Base-by-base conservation (phyloP, 2,113 vertebrate genomes). In the Etheostoma spectabile region DNA sequence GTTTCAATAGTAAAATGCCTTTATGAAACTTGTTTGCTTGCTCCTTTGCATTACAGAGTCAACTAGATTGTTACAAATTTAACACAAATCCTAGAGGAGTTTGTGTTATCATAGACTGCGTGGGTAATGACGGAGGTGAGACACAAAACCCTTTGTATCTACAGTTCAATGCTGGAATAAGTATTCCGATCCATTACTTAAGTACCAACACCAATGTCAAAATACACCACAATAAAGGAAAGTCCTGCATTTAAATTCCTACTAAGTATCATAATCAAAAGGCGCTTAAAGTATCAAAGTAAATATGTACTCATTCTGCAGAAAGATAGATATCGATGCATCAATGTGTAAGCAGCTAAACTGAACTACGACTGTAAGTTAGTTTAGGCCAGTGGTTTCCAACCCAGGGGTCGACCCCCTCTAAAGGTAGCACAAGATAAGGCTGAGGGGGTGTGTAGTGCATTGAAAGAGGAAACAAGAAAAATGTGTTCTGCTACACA, bases 41-140 rank as follows among this genome's bases (percentile, higher is more conserved):
- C 46, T 64, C 49, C 18, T 77, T 80, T 77, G 18, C 56, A 55
- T 77, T 84, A 18, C 82, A 96, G 93, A 62, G 21, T 7, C 27
- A 38, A 8, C 74, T 93, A 55, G 94, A 97, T n/a, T 85, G 55
- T 21, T 99, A 99, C 85, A 95, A 83, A 71, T 96, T 98, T 85
- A 93, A 84, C 90, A 94, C 91, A 51, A 82, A 91, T 0, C 96
- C 95, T 61, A 93, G 96, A 60, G 97, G 98, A 84, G 69, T 96
- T 78, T 99, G 98, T 89, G 75, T 98, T 74, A 98, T 99, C 79
- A 96, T 99, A 45, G 97, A 99, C 90, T 98, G 98, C 18, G 93
- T 98, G 55, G 97, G 97, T 68, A 96, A 92, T 59, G 95, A 97
- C 12, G 89, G 93, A 93, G 96, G 98, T 99, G 86, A 94, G 96